Conservation (phyloP, 2,888 invertebrate genomes). For the Phanerotoma sp. region DNA sequence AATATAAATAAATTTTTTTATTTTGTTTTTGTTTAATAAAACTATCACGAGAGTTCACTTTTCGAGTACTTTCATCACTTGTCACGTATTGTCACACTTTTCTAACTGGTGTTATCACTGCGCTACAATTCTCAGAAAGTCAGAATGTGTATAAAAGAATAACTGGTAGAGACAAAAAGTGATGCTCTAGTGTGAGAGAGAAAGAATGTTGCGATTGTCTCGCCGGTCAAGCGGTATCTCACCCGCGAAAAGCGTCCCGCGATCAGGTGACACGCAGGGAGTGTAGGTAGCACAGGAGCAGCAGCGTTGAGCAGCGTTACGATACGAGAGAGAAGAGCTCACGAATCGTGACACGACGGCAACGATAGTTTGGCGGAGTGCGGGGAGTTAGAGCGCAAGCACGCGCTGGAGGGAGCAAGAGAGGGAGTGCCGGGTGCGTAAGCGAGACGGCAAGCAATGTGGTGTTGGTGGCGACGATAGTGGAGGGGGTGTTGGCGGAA, state of each 20-base stretch:
- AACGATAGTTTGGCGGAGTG: conserved; percentile 29
- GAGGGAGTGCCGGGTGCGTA: conserved; percentile 25
- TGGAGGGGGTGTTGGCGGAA: conserved; percentile 6
- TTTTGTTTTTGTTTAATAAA: too few species aligned
- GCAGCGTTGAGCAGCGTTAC: background rate
- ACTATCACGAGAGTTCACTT: too few species aligned
- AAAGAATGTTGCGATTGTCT: conserved; percentile 28
- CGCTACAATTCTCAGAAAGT: too few species aligned
- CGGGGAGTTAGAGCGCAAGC: conserved; percentile 27
- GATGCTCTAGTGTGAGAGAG: background rate
- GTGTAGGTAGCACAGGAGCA: conserved; percentile 15
- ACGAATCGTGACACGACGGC: conserved; percentile 24
- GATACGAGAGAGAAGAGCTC: conserved; percentile 34
- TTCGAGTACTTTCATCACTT: too few species aligned
- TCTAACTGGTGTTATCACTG: too few species aligned
- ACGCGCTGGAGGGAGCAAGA: conserved; percentile 36
- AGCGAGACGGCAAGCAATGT: conserved; percentile 38
- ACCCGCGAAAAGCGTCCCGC: conserved; percentile 54
- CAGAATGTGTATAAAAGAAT: too few species aligned
- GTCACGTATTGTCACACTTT: too few species aligned
- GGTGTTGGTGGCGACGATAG: conserved; percentile 30
- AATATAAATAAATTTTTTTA: too few species aligned
- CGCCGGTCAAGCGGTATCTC: conserved; percentile 45
- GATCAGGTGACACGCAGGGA: conserved; percentile 51
- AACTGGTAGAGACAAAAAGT: too few species aligned